Percentiles rank a stretch among this genome's conserved stretches.
These are phyloP conservation scores for Zhuqinia jingwanae DNA, from an alignment of 2,888 invertebrate genomes.

Conservation along the genomic window DNA sequence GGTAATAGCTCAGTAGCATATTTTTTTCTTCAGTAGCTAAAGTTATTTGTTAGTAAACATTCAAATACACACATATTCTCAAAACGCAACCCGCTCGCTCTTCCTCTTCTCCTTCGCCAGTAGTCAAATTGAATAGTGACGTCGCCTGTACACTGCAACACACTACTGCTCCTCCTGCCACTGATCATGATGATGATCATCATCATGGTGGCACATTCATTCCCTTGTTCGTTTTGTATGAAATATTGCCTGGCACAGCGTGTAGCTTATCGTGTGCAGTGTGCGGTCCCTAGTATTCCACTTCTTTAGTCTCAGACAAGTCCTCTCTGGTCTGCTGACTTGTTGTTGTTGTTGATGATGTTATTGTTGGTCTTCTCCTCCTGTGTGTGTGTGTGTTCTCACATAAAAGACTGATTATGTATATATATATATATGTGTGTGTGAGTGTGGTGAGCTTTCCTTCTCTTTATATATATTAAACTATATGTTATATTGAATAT, in stretches of 20 bases:
- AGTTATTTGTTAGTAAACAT: not conserved
- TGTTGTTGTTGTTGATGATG: not conserved
- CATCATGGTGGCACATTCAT: not conserved
- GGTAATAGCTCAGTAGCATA: constrained; percentile 2
- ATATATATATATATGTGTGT: too few relatives aligned
- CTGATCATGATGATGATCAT: constrained; percentile 25
- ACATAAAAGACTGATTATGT: too few relatives aligned
- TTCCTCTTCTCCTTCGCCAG: not conserved
- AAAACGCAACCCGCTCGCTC: too few relatives aligned
- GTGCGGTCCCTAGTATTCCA: constrained; percentile 10
- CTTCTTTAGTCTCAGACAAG: constrained; percentile 32
- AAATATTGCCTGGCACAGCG: constrained; percentile 48
- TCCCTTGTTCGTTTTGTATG: constrained; percentile 39
- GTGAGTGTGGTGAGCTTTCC: too few relatives aligned
- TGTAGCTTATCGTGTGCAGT: constrained; percentile 28
- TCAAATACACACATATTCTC: too few relatives aligned
- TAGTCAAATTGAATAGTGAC: constrained; percentile 37
- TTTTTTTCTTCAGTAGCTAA: not conserved
- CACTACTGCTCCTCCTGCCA: not conserved
- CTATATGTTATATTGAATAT: too few relatives aligned
- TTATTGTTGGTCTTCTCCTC: not conserved
- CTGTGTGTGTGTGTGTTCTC: not conserved
- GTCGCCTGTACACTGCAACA: constrained; percentile 1
- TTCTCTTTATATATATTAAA: too few relatives aligned
- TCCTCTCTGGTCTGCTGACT: constrained; percentile 23